These are phyloP conservation scores for Chorisops tibialis DNA, from an alignment of 2,888 invertebrate species.

Conservation along the genomic window DNA sequence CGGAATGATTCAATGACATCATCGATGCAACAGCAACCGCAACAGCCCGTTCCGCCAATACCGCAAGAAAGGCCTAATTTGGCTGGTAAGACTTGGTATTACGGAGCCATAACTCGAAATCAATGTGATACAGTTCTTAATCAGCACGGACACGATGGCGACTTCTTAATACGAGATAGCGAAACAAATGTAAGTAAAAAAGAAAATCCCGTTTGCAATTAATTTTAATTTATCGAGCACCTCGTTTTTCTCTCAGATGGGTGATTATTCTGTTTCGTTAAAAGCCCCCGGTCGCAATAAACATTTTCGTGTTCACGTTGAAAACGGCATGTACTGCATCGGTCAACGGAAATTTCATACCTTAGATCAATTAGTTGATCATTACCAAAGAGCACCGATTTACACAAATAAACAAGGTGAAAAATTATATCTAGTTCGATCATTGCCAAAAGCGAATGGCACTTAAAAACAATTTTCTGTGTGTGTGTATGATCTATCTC, in stretches of 20 bases:
- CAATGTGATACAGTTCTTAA: constrained; percentile 95
- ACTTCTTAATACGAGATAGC: constrained; percentile 97
- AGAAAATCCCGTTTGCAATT: too few relatives aligned
- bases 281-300: constrained; percentile 98
- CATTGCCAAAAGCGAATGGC: constrained; percentile 69
- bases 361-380: constrained; percentile 93
- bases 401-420: constrained; percentile 98
- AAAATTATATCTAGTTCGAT: constrained; percentile 92
- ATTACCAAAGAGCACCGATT: constrained; percentile 98
- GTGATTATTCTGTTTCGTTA: constrained; percentile 96
- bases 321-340: constrained; percentile 89
- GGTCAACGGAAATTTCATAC: constrained; percentile 97
- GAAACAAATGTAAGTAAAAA: constrained; percentile 93
- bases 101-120: constrained; percentile 90
- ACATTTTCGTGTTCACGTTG: constrained; percentile 97
- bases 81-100: constrained; percentile 92
- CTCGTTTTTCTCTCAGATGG: constrained; percentile 67
- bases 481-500: constrained; percentile 13
- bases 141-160: constrained; percentile 94
- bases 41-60: constrained; percentile 46
- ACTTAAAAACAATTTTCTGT: constrained; percentile 44
- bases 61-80: constrained; percentile 64
- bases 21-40: constrained; percentile 41
- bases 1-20: constrained; percentile 49
- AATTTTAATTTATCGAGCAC: too few relatives aligned